Conservation (phyloP, 2,113 vertebrate species). For the Tursiops truncatus region DNA sequence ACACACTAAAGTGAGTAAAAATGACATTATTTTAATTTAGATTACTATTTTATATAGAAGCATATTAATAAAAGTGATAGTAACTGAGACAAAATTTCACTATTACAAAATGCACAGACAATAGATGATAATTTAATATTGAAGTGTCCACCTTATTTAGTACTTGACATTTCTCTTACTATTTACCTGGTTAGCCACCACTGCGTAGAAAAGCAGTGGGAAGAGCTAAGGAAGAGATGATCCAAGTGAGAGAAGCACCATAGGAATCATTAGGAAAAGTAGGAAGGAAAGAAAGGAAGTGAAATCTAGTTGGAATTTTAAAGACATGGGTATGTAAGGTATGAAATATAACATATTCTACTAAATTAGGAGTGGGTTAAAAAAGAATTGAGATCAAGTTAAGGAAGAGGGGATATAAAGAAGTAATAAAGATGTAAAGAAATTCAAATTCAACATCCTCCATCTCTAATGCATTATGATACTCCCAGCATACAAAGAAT, state of each 20-base stretch:
- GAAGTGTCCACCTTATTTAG: neutral
- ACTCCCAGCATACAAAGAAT: neutral
- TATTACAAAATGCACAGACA: neutral
- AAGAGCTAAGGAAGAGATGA: neutral
- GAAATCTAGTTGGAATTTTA: neutral
- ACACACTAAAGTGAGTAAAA: neutral
- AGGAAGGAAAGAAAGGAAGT: neutral
- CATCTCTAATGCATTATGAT: neutral
- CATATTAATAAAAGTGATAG: neutral
- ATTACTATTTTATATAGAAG: neutral
- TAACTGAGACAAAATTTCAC: neutral
- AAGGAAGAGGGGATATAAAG: neutral
- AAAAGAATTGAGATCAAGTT: neutral
- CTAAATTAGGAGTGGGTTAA: neutral
- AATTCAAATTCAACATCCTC: neutral
- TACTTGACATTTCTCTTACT: neutral
- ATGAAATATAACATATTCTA: neutral
- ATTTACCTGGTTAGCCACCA: neutral
- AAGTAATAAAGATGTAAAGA: neutral
- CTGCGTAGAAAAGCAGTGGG: neutral
- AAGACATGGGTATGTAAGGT: neutral
- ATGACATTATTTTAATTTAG: neutral
- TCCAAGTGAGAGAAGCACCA: neutral
- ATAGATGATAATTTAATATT: neutral
- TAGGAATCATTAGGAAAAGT: neutral